Evolutionary conservation across 2,113 vertebrate species (phyloP).

Genomic region (Lasiurus cinereus): DNA sequence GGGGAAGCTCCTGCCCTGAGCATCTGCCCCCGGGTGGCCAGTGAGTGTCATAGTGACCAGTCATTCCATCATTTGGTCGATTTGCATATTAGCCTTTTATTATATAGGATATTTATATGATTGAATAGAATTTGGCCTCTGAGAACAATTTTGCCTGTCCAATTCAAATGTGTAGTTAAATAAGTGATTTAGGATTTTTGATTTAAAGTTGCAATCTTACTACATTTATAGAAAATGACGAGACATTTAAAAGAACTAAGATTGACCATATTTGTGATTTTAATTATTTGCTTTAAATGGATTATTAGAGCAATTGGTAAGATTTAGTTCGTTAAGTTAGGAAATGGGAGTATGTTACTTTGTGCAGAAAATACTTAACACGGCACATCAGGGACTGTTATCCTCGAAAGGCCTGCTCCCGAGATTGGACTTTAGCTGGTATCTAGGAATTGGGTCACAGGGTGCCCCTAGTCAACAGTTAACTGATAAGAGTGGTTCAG

Average conservation of each 20-base stretch:
- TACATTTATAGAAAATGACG: constrained; percentile 36
- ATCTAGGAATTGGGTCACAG: not conserved
- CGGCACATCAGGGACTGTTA: not conserved
- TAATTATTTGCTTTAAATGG: not conserved
- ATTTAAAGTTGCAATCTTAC: constrained; percentile 49
- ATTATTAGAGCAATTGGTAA: not conserved
- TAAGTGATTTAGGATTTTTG: constrained; percentile 43
- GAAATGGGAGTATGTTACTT: not conserved
- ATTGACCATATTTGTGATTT: not conserved
- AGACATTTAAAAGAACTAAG: not conserved
- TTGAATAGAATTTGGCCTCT: not conserved
- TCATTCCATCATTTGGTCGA: too few relatives aligned
- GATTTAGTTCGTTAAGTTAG: not conserved
- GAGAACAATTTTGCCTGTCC: not conserved
- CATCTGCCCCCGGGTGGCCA: too few relatives aligned
- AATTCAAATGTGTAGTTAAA: constrained; percentile 49
- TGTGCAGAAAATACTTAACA: not conserved
- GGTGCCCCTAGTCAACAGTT: not conserved
- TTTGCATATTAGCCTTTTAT: too few relatives aligned
- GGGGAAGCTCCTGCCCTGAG: too few relatives aligned
- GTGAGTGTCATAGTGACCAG: too few relatives aligned
- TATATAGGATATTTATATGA: not conserved
- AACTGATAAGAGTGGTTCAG: not conserved
- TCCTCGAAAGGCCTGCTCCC: not conserved
- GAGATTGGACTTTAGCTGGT: not conserved